Conservation (phyloP, 2,113 vertebrate species). For the Forbesichthys papilliferus region DNA sequence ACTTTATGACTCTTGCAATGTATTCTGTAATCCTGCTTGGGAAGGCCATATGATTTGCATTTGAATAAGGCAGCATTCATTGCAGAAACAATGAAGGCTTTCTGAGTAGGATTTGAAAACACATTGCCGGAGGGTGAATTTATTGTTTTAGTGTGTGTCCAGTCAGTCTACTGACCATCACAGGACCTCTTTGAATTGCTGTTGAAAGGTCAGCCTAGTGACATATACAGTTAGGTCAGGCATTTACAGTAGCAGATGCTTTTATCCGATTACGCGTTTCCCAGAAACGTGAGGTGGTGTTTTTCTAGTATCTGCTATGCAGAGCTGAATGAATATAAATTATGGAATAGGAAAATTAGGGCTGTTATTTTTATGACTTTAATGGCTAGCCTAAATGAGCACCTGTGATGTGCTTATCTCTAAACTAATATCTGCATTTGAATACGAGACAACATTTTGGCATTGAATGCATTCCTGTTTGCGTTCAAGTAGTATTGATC, state of each 20-base stretch:
- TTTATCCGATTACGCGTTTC: not conserved
- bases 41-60: constrained; percentile 37
- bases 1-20: not conserved
- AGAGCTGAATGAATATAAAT: no score
- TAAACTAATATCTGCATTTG: no score
- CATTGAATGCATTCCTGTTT: no score
- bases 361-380: no score
- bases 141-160: constrained; percentile 21
- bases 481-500: no score
- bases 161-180: constrained; percentile 26
- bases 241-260: no score
- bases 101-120: constrained; percentile 21
- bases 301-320: no score
- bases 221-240: not conserved
- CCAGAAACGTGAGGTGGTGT: not conserved
- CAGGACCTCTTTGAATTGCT: constrained; percentile 3
- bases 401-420: no score
- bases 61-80: constrained; percentile 47
- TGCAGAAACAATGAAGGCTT: constrained; percentile 38
- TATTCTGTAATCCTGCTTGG: constrained; percentile 9
- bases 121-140: constrained; percentile 36
- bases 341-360: no score
- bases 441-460: no score
- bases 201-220: not conserved
- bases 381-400: no score